These are phyloP conservation scores for Dugesia japonica DNA, from an alignment of 2,888 invertebrate genomes.

Conservation along the genomic window DNA sequence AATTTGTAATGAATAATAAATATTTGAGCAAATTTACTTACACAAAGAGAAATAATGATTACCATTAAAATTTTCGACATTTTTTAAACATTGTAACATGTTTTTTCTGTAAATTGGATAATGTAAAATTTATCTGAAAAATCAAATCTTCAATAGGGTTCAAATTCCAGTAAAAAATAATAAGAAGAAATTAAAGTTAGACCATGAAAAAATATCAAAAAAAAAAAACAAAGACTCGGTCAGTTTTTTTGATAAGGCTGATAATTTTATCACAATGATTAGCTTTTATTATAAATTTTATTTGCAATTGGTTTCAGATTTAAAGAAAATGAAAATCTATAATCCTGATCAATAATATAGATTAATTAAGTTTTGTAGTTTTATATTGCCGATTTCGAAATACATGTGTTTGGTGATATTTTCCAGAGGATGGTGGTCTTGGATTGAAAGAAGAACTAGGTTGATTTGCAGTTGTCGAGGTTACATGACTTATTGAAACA, in stretches of 20 bases:
- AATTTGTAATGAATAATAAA: neutral
- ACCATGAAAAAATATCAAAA: conserved; percentile 1
- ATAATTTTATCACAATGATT: too few species aligned
- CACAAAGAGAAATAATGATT: too few species aligned
- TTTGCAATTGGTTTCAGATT: too few species aligned
- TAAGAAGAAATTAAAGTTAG: neutral
- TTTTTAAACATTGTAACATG: too few species aligned
- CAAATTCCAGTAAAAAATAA: too few species aligned
- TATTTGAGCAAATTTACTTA: neutral
- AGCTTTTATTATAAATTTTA: neutral
- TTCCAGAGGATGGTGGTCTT: neutral
- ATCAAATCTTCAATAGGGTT: neutral
- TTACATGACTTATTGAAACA: neutral
- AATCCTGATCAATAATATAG: neutral
- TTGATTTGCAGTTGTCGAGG: neutral
- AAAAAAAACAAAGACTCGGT: neutral
- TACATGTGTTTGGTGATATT: neutral
- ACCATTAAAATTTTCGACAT: too few species aligned
- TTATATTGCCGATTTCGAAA: neutral
- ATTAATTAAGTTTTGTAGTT: neutral
- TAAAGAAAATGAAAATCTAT: neutral
- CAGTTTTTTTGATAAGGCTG: neutral
- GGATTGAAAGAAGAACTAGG: neutral
- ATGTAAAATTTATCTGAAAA: too few species aligned
- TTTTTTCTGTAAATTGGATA: too few species aligned